Percentiles rank a stretch among this genome's conserved stretches.
phyloP scores from a whole-genome alignment of 2,888 invertebrate species.

The Calephelis perditalis region DNA sequence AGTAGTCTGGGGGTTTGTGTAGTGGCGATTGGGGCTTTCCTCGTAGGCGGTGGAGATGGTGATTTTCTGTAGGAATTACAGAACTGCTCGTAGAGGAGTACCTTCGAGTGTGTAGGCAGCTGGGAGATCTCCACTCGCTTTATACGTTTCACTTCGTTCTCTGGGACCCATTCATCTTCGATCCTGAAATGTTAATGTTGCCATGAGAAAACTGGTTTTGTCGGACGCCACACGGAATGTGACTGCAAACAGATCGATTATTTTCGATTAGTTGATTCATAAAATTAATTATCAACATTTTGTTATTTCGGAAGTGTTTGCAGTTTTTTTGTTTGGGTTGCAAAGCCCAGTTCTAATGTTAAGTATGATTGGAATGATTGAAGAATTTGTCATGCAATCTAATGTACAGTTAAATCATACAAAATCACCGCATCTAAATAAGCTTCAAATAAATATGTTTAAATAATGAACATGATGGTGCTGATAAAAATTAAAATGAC shows the following conservation, averaged over 20 bases:
- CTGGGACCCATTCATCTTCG: constrained; percentile 92
- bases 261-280: constrained; percentile 5
- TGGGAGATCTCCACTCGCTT: constrained; percentile 79
- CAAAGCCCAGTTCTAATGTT: constrained; percentile 38
- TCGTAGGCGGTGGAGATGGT: constrained; percentile 35
- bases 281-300: constrained; percentile 18
- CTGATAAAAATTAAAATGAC: not conserved
- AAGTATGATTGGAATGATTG: constrained; percentile 19
- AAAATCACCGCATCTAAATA: constrained; percentile 1
- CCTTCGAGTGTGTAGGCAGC: constrained; percentile 69
- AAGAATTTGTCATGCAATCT: constrained; percentile 4
- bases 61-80: constrained; percentile 52
- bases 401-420: not conserved
- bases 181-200: constrained; percentile 75
- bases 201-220: constrained; percentile 19
- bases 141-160: constrained; percentile 81
- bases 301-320: constrained; percentile 49
- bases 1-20: constrained; percentile 33
- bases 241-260: constrained; percentile 57
- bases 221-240: constrained; percentile 52
- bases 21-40: constrained; percentile 24
- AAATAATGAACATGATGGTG: not conserved
- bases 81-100: constrained; percentile 73
- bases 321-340: constrained; percentile 54
- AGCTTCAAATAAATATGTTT: constrained; percentile 4